phyloP scores from a whole-genome alignment of 2,888 invertebrate genomes.

The Drosophila gaucha region DNA sequence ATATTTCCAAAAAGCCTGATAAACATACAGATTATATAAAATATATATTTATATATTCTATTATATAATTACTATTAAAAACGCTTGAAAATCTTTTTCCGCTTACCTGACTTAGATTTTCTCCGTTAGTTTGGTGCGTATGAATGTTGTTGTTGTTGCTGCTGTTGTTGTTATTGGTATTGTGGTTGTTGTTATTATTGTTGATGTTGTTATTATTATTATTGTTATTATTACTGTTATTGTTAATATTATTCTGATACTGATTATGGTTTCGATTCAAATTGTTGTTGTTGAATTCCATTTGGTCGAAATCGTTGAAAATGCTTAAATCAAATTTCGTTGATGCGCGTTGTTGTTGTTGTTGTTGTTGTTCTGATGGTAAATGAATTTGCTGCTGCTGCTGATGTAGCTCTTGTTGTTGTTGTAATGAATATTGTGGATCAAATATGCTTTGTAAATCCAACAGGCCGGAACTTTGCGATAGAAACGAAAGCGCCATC shows the following conservation, averaged over 20 bases:
- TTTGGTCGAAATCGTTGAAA: constrained; percentile 79
- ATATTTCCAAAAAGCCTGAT: too few relatives aligned
- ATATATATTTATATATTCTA: background rate
- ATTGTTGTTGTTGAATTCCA: constrained; percentile 81
- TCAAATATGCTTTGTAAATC: constrained; percentile 84
- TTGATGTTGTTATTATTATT: constrained; percentile 80
- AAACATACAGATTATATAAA: too few relatives aligned
- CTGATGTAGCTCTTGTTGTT: constrained; percentile 54
- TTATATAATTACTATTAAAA: background rate
- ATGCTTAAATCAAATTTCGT: constrained; percentile 69
- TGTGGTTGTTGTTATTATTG: constrained; percentile 40
- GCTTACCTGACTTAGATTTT: constrained; percentile 71
- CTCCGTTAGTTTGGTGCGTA: constrained; percentile 53
- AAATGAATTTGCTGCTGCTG: constrained; percentile 36
- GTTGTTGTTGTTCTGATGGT: constrained; percentile 42
- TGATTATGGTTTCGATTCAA: constrained; percentile 63
- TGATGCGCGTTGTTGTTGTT: constrained; percentile 56
- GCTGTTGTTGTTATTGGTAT: constrained; percentile 72
- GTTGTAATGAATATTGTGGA: constrained; percentile 76
- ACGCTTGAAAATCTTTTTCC: background rate
- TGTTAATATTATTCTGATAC: constrained; percentile 78
- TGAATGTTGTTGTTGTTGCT: constrained; percentile 73
- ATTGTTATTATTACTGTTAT: constrained; percentile 81
- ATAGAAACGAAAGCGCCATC: constrained; percentile 85
- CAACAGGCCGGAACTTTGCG: constrained; percentile 81